Percentiles rank a stretch among this genome's conserved stretches.
Conservation (phyloP, 2,797 vertebrate species). For the Brachyalestes nurse region DNA sequence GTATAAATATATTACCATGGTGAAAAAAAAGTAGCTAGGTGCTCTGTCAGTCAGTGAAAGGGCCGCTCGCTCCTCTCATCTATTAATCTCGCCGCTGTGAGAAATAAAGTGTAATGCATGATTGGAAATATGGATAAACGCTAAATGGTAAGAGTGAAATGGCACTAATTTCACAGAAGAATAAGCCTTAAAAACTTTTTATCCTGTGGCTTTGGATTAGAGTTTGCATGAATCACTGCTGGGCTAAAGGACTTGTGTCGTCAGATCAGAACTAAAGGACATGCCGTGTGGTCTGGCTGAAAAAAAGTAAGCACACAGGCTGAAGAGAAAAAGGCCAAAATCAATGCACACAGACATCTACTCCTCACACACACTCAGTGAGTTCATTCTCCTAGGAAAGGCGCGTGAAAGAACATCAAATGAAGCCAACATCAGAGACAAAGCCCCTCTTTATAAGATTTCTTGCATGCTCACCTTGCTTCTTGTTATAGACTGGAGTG, state of each 20-base stretch:
- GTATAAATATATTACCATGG: too few species aligned
- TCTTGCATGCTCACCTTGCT: slow-evolving; percentile 15
- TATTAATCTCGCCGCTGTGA: too few species aligned
- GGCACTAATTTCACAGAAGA: not conserved
- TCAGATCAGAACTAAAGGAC: not conserved
- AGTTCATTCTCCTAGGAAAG: not conserved
- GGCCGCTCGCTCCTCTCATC: too few species aligned
- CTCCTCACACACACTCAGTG: not conserved
- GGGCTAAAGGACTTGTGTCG: not conserved
- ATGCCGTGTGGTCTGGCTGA: not conserved
- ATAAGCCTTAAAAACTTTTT: not conserved
- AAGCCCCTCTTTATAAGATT: slow-evolving; percentile 15
- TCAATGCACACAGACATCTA: too few species aligned
- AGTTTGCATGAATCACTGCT: not conserved
- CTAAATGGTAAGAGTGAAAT: too few species aligned
- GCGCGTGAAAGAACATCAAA: slow-evolving; percentile 4
- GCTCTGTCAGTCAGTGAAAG: too few species aligned
- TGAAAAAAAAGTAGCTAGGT: too few species aligned
- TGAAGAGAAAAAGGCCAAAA: too few species aligned
- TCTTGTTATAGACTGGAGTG: slow-evolving; percentile 23
- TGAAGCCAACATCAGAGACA: slow-evolving; percentile 20
- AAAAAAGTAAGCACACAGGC: too few species aligned
- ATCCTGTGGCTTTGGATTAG: not conserved
- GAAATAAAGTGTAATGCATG: too few species aligned
- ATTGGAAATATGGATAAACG: not conserved